phyloP scores from a whole-genome alignment of 2,888 invertebrate genomes.

The Nemurella pictetii region DNA sequence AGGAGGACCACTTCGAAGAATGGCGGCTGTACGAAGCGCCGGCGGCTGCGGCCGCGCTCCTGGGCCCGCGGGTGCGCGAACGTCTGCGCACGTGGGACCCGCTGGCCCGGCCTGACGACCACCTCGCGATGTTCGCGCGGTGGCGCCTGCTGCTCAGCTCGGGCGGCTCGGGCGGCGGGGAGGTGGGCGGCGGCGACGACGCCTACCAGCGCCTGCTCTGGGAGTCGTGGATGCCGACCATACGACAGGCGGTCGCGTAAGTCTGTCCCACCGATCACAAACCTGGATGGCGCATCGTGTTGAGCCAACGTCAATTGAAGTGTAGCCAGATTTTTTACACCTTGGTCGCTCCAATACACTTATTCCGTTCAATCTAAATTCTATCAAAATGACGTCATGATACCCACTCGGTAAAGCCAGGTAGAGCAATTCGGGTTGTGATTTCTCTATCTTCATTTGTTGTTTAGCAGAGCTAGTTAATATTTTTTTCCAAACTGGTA shows the following conservation, averaged over 20 bases:
- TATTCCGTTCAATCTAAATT: too few species aligned
- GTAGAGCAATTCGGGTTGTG: too few species aligned
- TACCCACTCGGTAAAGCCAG: too few species aligned
- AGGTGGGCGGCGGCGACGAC: conserved; percentile 57
- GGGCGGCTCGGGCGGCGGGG: conserved; percentile 45
- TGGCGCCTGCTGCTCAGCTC: conserved; percentile 69
- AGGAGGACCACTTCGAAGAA: conserved; percentile 69
- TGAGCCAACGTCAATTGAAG: too few species aligned
- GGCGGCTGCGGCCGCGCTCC: conserved; percentile 79
- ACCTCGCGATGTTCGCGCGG: conserved; percentile 65
- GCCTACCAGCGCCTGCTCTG: conserved; percentile 84
- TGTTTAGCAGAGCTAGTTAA: too few species aligned
- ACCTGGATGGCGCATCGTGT: too few species aligned
- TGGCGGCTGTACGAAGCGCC: conserved; percentile 84
- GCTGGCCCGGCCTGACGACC: conserved; percentile 66
- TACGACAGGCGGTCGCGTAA: conserved; percentile 73
- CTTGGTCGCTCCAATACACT: too few species aligned
- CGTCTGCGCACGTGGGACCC: conserved; percentile 80
- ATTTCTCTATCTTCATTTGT: too few species aligned
- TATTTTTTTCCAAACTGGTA: too few species aligned
- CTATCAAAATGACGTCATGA: too few species aligned
- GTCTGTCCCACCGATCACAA: too few species aligned
- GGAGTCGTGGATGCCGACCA: conserved; percentile 88
- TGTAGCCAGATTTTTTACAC: too few species aligned
- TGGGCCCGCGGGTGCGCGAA: conserved; percentile 80